Evolutionary conservation across 2,888 invertebrate genomes (phyloP), one percentile per base, ranked within the genome.

Genomic region (Macrosiphum euphorbiae): DNA sequence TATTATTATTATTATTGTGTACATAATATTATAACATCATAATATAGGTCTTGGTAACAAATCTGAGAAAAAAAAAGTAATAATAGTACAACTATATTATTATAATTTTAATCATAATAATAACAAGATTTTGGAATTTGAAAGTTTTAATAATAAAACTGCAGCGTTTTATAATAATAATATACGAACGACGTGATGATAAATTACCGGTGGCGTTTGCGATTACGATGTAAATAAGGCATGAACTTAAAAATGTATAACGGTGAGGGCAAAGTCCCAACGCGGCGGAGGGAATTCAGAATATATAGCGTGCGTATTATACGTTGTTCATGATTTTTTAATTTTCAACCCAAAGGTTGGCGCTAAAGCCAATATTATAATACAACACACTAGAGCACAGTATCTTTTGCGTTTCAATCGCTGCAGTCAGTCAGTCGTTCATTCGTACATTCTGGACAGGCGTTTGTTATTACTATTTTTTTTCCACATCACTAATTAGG

Each of bases 161-260:
- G 78, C 35, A 52, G 50, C 35, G 7, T 78, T 78, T n/a, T 35
- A 67, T 67, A 35, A 44, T 55, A 55, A 55, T 67, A 67, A 7
- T 20, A 78, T 78, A 78, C 52, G 47, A 78, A 90, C 24, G 90
- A 90, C 67, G 50, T 7, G 90, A 52, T 90, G 90, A 90, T 90
- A 90, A 90, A 90, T 90, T 78, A 78, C 50, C 78, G 50, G 67
- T 26, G 35, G 67, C 78, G 78, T 90, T 90, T 90, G 35, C 52
- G 91, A 91, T 85, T 84, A 91, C 84, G 55, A 55, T 91, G 91
- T 52, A 91, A 91, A 91, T 91, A 85, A 91, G 28, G 91, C 91
- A 91, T 55, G 44, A n/a, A 41, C 52, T 85, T 91, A 41, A 91
- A 91, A 85, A 91, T n/a, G 52, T 85, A 85, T 91, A 28, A 55